These are phyloP conservation scores for Lordiphosa andalusiaca DNA, from an alignment of 2,888 invertebrate species.

Conservation along the genomic window DNA sequence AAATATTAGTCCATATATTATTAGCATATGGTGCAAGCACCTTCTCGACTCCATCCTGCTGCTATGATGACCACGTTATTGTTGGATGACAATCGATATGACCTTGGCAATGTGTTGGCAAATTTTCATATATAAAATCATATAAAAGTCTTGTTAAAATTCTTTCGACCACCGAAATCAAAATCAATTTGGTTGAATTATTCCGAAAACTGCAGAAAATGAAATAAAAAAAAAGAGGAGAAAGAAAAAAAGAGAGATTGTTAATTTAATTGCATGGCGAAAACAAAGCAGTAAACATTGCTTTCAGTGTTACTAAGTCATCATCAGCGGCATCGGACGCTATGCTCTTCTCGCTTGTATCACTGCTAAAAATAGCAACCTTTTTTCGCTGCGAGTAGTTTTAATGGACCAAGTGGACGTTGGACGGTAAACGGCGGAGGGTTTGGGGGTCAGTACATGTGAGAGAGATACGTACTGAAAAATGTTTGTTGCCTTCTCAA, in stretches of 20 bases:
- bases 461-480: too few species aligned
- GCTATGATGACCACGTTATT: conserved; percentile 2
- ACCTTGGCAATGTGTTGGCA: conserved; percentile 48
- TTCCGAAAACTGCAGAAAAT: conserved; percentile 24
- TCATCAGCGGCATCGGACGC: conserved; percentile 3
- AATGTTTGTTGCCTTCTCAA: conserved; percentile 7
- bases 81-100: conserved; percentile 50
- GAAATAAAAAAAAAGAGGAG: conserved; percentile 26
- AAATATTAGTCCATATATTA: conserved; percentile 45
- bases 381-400: conserved; percentile 51
- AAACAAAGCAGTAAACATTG: conserved; percentile 52
- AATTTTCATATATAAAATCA: conserved; percentile 36
- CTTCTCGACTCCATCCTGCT: conserved; percentile 32
- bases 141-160: conserved; percentile 39
- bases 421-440: conserved; percentile 13
- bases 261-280: conserved; percentile 63
- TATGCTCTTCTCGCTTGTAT: conserved; percentile 44
- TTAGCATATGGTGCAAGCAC: conserved; percentile 42
- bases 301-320: conserved; percentile 51
- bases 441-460: conserved; percentile 25
- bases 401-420: conserved; percentile 40
- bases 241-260: conserved; percentile 20
- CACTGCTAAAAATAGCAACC: conserved; percentile 72
- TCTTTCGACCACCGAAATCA: conserved; percentile 52
- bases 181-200: conserved; percentile 52